phyloP scores from a whole-genome alignment of 2,113 vertebrate species.

The Toxostoma redivivum region DNA sequence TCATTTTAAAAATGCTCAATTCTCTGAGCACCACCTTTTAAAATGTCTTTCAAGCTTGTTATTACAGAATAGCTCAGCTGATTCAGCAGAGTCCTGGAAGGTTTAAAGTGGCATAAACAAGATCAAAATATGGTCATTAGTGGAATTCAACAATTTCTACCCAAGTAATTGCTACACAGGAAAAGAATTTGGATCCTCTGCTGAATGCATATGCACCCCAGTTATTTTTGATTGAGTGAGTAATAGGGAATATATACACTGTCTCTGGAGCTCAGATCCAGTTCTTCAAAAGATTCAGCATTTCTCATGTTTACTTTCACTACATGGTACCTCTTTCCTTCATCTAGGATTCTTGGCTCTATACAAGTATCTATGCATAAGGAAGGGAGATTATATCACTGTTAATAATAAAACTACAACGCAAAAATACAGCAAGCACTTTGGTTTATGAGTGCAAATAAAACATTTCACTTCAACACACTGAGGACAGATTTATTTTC shows the following conservation, averaged over 20 bases:
- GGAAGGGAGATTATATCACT: slow-evolving; percentile 24
- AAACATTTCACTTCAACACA: slow-evolving; percentile 47
- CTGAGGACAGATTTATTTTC: slow-evolving; percentile 55
- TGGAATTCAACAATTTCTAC: background rate
- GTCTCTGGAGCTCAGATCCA: background rate
- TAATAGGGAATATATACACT: background rate
- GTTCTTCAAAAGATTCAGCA: background rate
- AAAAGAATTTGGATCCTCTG: background rate
- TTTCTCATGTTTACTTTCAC: slow-evolving; percentile 2
- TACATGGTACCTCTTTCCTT: background rate
- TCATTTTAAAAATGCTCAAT: background rate
- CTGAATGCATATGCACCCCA: background rate
- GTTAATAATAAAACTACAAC: slow-evolving; percentile 58
- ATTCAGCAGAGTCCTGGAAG: background rate
- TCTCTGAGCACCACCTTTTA: background rate
- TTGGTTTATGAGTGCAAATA: slow-evolving; percentile 55
- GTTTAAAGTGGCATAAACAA: background rate
- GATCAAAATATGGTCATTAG: background rate
- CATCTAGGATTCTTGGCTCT: background rate
- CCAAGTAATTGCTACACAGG: background rate
- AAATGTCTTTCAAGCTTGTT: background rate
- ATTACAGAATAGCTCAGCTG: background rate
- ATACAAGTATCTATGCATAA: background rate
- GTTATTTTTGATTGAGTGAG: background rate
- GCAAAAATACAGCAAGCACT: slow-evolving; percentile 54